Base-by-base conservation (phyloP, 2,113 vertebrate genomes). In the Solea solea region DNA sequence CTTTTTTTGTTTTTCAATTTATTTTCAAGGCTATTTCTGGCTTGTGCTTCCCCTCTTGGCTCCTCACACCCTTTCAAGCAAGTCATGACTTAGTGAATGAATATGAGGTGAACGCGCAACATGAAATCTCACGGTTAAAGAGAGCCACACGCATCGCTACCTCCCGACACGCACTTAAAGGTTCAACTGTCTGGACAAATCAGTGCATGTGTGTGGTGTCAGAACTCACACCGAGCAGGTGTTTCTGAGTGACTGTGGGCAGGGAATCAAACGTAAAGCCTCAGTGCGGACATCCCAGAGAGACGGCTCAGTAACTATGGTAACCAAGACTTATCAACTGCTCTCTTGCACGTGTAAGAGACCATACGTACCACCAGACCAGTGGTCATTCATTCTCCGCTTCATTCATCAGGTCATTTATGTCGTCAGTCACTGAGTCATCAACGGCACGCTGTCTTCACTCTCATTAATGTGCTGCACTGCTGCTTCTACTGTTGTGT, bases 221-320 rank as follows among this genome's bases (percentile, higher is more conserved):
- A 1, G 14, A 12, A 40, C 55, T 34, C 55, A 49, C 8, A 1
- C 13, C 1, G 25, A 55, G 27, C 54, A 6, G 16, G 39, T 15
- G 21, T 13, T 46, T 53, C 16, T 46, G 54, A 64, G 28, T 56
- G 44, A 57, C 53, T 9, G n/a, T 67, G 25, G 39, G n/a, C 27
- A 27, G 60, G 10, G 25, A 52, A n/a, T 14, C 11, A 63, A 65
- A 68, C 14, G 58, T 27, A 16, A 21, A 59, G 9, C 16, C 39
- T 34, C 27, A 53, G 46, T 15, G 27, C 27, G 45, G 9, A 53
- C 63, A 68, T 54, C 15, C 4, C 45, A 53, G 53, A 71, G 39
- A 42, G 13, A 25, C 56, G 39, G 54, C 63, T 9, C 39, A 5
- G 76, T 86, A 72, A 63, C 78, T 78, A 82, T 83, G 53, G 84